Base-by-base conservation (phyloP, 2,113 vertebrate genomes). In the Speoplatyrhinus poulsoni region DNA sequence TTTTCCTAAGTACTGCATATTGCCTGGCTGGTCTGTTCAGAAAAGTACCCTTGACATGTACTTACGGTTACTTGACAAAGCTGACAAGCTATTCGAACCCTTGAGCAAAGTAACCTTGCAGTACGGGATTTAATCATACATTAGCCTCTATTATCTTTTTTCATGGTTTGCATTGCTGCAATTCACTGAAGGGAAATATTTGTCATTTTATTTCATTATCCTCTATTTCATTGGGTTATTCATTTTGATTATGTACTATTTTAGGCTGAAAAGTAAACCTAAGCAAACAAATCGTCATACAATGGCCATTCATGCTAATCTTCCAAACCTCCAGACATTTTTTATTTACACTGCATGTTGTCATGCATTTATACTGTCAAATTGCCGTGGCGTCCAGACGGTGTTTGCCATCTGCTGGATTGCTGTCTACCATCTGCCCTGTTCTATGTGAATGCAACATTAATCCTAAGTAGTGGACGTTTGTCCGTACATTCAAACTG, bases 401-500 rank as follows among this genome's bases (percentile, higher is more conserved):
- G 26, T 26, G 26, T 26, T 26, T 26, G 26, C 26, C 26, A 2
- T 26, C 26, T 26, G 2, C 26, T 26, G 26, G 26, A 3, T 26
- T 26, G 1, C 26, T 26, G 26, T 26, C 26, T 26, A 26, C 2
- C 26, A 26, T 26, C 26, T 26, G 4, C 36, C 36, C 36, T 41
- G 36, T 5, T 41, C 36, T 73, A 82, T 68, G 82, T 71, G 63
- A 73, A 85, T 61, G 63, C 70, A 7, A 16, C 52, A 41, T 52
- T 33, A 60, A 69, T 62, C 67, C 64, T 59, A 54, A 81, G 65
- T 66, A 65, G 73, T 65, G 69, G 63, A 41, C 75, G 36, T 54
- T 47, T 74, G 69, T 26, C 52, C 54, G 73, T 50, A 73, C 70
- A 79, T 60, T 72, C 41, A 54, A 62, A 81, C 61, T 76, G 75